These are phyloP conservation scores for Oostethus manadensis DNA, from an alignment of 2,113 vertebrate genomes.

Conservation along the genomic window DNA sequence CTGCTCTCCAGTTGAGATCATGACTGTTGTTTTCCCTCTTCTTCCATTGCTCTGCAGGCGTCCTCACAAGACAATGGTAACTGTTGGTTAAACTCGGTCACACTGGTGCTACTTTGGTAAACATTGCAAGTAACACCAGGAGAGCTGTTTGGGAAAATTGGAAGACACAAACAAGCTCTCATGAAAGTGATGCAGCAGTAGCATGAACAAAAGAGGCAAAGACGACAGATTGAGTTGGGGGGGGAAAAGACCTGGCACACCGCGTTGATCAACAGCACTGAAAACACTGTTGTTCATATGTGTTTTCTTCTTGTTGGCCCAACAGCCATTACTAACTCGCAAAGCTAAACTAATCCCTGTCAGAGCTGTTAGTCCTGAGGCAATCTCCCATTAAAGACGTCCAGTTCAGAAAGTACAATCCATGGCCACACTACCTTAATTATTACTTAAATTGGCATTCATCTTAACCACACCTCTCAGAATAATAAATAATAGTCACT, in stretches of 20 bases:
- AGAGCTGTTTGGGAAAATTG: too few species aligned
- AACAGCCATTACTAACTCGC: conserved; percentile 6
- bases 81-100: conserved; percentile 7
- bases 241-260: background rate
- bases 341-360: conserved; percentile 6
- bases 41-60: conserved; percentile 8
- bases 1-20: conserved; percentile 1
- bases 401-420: conserved; percentile 1
- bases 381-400: background rate
- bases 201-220: background rate
- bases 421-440: background rate
- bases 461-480: too few species aligned
- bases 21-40: background rate
- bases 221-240: background rate
- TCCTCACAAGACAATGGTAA: conserved; percentile 1
- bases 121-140: background rate
- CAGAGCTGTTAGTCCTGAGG: background rate
- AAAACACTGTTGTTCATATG: background rate
- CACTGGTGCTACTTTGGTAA: conserved; percentile 2
- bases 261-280: background rate
- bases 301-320: conserved; percentile 7
- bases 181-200: background rate
- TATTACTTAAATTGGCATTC: background rate
- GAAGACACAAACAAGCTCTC: background rate
- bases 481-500: too few species aligned